Conservation (phyloP, 2,113 vertebrate genomes). For the Ploceus nigricollis region DNA sequence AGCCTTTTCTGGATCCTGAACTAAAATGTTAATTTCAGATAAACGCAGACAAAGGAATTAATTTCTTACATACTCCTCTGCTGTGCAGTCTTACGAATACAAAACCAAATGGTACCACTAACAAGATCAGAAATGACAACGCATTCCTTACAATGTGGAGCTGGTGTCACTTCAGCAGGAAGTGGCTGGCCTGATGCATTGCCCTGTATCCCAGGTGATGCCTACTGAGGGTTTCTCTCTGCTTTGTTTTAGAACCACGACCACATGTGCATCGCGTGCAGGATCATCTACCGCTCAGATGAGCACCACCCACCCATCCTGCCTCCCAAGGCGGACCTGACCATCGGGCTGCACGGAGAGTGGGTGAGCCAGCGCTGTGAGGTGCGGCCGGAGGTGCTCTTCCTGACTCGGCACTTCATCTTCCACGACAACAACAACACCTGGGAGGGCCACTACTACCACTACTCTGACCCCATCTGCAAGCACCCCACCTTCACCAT, state of each 20-base stretch:
- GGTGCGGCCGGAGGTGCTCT: conserved; percentile 93
- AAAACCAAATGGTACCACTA: neutral
- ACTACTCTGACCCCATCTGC: conserved; percentile 94
- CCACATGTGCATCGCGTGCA: conserved; percentile 82
- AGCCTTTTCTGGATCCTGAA: neutral
- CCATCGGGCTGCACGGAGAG: conserved; percentile 87
- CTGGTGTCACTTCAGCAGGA: neutral
- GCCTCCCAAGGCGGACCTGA: conserved; percentile 83
- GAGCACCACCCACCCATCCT: conserved; percentile 89
- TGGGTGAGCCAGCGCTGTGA: conserved; percentile 97
- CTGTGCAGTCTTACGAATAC: neutral
- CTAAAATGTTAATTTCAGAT: neutral
- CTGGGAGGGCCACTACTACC: conserved; percentile 97
- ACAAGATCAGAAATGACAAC: neutral
- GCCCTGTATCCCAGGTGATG: neutral
- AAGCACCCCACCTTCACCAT: conserved; percentile 95
- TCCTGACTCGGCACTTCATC: conserved; percentile 94
- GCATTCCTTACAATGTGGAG: neutral
- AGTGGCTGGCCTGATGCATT: neutral
- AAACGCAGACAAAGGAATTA: neutral
- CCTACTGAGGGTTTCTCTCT: neutral
- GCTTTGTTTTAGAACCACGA: conserved; percentile 82
- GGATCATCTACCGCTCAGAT: conserved; percentile 87
- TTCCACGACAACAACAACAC: conserved; percentile 95
- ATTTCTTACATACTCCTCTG: neutral